These are phyloP conservation scores for Lysiphlebus fabarum DNA, from an alignment of 1,140 invertebrate genomes.

Conservation along the genomic window DNA sequence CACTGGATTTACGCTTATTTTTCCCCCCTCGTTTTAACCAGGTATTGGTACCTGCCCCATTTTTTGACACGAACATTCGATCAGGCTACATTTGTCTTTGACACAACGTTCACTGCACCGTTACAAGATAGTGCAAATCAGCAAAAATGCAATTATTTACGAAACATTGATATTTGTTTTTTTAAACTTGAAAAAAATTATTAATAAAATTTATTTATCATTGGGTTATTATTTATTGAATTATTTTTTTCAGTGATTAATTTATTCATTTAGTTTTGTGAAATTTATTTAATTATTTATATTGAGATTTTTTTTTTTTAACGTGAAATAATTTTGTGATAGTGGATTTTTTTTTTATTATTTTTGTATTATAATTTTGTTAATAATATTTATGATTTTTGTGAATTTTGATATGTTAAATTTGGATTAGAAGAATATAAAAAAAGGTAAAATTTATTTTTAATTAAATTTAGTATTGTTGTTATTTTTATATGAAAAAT, in stretches of 20 bases:
- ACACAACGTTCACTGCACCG: slow-evolving; percentile 30
- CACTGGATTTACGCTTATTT: slow-evolving; percentile 2
- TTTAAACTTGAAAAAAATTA: slow-evolving; percentile 10
- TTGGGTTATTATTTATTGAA: too few relatives aligned
- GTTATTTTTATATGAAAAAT: too few relatives aligned
- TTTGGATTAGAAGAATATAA: slow-evolving; percentile 31
- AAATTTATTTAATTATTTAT: neutral
- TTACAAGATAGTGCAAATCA: slow-evolving; percentile 22
- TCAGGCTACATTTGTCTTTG: slow-evolving; percentile 48
- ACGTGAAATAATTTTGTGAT: too few relatives aligned
- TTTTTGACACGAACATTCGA: slow-evolving; percentile 50
- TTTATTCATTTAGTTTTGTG: slow-evolving; percentile 7
- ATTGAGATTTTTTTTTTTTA: too few relatives aligned
- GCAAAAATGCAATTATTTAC: slow-evolving; percentile 27
- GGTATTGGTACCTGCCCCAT: slow-evolving; percentile 33
- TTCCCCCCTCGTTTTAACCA: slow-evolving; percentile 22
- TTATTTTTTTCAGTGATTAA: too few relatives aligned
- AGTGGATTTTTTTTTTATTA: neutral
- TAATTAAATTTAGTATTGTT: slow-evolving; percentile 5
- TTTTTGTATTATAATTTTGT: slow-evolving; percentile 23
- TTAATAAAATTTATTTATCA: slow-evolving; percentile 19
- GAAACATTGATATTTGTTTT: neutral
- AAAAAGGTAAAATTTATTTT: slow-evolving; percentile 17
- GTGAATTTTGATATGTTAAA: slow-evolving; percentile 30
- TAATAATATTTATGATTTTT: neutral